Evolutionary conservation across 2,797 vertebrate species (phyloP).

Genomic region (Orientallactaga sibirica): DNA sequence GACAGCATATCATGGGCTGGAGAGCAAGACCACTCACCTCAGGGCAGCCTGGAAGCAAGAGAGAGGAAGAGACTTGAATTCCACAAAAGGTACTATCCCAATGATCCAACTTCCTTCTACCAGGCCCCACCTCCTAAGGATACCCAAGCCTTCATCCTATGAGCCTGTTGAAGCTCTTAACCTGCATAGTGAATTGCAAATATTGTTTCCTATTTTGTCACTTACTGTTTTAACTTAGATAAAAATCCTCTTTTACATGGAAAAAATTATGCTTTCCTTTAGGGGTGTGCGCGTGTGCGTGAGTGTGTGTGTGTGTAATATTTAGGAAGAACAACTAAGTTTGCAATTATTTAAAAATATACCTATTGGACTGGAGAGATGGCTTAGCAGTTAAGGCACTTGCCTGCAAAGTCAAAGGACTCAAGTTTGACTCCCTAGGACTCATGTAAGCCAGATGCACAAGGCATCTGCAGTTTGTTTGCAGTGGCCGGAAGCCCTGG

Average conservation of each 20-base stretch:
- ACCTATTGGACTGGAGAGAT: no score
- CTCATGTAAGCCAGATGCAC: no score
- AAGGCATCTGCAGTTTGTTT: no score
- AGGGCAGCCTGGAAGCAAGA: not conserved
- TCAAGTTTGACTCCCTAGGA: no score
- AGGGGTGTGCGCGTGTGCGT: not conserved
- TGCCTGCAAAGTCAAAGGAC: no score
- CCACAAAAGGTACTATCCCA: no score
- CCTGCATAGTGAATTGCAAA: not conserved
- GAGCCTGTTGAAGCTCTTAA: not conserved
- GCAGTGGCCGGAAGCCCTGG: no score
- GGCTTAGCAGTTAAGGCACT: no score
- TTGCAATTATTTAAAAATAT: not conserved
- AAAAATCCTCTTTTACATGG: not conserved
- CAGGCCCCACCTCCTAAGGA: not conserved
- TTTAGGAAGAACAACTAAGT: not conserved
- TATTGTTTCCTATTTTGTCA: not conserved
- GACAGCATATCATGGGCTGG: not conserved
- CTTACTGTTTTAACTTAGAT: not conserved
- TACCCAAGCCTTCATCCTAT: not conserved
- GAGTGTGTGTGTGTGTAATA: not conserved
- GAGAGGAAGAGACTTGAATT: not conserved
- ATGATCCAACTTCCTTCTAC: not conserved
- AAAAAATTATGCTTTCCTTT: not conserved
- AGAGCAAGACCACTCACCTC: not conserved